Percentiles rank a stretch among this genome's conserved stretches.
phyloP scores from a whole-genome alignment of 1,140 invertebrate species.

The Wiebesia pumilae region DNA sequence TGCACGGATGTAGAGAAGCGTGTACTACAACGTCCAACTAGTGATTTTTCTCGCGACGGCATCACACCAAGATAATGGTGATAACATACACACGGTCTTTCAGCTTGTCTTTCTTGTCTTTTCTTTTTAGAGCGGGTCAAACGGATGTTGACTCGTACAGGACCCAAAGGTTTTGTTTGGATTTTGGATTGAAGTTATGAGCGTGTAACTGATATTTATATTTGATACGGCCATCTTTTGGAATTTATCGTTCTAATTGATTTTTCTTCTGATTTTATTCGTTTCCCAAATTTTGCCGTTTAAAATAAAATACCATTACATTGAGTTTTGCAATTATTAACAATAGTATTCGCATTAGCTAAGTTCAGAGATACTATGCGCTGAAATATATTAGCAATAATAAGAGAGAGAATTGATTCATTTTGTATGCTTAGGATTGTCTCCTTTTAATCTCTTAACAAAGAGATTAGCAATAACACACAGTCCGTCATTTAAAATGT shows the following conservation, averaged over 20 bases:
- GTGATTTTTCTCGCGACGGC: constrained; percentile 9
- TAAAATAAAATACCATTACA: too few relatives aligned
- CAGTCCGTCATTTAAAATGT: neutral
- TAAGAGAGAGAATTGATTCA: neutral
- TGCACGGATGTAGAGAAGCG: neutral
- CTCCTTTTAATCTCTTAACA: neutral
- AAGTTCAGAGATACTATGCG: too few relatives aligned
- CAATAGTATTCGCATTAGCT: too few relatives aligned
- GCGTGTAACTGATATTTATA: neutral
- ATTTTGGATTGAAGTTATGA: neutral
- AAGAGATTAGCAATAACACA: neutral
- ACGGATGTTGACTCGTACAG: constrained; percentile 33
- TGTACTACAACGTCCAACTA: neutral
- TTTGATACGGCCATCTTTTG: neutral
- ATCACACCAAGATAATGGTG: constrained; percentile 61
- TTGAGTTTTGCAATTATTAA: too few relatives aligned
- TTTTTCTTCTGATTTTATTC: neutral
- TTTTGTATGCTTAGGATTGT: neutral
- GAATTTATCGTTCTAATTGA: neutral
- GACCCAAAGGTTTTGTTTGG: constrained; percentile 12
- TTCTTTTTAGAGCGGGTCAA: neutral
- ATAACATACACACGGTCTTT: constrained; percentile 59
- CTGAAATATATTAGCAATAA: neutral
- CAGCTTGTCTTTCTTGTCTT: neutral
- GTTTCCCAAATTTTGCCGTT: too few relatives aligned